Conservation (phyloP, 2,888 invertebrate species). For the Lasioglossum vierecki region DNA sequence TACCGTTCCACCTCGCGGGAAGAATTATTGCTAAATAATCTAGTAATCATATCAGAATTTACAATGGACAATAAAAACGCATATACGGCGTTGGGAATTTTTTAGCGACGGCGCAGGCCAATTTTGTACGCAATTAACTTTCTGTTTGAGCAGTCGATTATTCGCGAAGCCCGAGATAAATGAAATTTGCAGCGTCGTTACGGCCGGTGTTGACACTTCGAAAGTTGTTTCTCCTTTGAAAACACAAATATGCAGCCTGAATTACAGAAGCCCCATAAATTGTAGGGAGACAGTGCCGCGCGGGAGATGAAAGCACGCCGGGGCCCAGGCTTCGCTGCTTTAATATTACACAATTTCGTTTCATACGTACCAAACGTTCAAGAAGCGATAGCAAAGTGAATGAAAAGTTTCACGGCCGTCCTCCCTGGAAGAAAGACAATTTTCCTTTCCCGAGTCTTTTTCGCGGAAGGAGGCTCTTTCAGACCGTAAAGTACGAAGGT, state of each 20-base stretch:
- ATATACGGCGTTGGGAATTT: not conserved
- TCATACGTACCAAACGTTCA: not conserved
- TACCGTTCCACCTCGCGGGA: not conserved
- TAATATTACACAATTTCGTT: slow-evolving; percentile 6
- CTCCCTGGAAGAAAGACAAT: slow-evolving; percentile 20
- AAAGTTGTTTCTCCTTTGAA: not conserved
- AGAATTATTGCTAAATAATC: not conserved
- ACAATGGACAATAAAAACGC: not conserved
- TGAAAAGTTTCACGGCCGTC: not conserved
- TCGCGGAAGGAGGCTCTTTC: not conserved
- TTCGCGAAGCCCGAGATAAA: not conserved
- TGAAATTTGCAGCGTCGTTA: not conserved
- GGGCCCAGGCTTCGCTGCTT: not conserved
- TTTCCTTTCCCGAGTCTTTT: slow-evolving; percentile 12
- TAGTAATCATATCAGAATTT: not conserved
- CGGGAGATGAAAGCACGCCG: not conserved
- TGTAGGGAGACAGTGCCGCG: not conserved
- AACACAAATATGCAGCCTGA: not conserved
- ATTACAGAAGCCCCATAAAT: not conserved
- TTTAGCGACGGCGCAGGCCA: not conserved
- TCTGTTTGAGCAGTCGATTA: slow-evolving; percentile 2
- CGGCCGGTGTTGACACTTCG: not conserved
- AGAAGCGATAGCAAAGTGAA: not conserved
- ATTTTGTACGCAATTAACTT: not conserved
- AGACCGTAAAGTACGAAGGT: slow-evolving; percentile 21